phyloP scores from a whole-genome alignment of 2,888 invertebrate genomes.

The Cryptocephalus primarius region DNA sequence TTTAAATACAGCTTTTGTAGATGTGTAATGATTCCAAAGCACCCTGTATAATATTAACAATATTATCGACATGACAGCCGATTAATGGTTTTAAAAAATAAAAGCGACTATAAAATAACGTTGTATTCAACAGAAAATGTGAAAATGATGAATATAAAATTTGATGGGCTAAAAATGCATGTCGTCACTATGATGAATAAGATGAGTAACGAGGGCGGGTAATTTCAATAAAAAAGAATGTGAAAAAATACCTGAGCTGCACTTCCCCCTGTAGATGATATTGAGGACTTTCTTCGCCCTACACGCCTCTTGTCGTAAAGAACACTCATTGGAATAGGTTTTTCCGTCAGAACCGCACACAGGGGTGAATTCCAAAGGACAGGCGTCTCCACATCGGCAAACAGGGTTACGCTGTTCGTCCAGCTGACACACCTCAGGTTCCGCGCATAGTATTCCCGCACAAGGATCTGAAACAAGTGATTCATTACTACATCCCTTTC shows the following conservation, averaged over 20 bases:
- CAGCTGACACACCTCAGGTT: constrained; percentile 74
- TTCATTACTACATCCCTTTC: not conserved
- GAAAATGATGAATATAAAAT: too few species aligned
- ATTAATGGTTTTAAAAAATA: too few species aligned
- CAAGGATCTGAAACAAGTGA: constrained; percentile 65
- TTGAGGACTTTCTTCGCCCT: constrained; percentile 58
- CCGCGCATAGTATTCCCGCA: constrained; percentile 62
- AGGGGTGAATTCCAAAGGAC: constrained; percentile 62
- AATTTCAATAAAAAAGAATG: too few species aligned
- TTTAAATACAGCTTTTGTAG: too few species aligned
- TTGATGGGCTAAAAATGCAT: too few species aligned
- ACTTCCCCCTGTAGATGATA: constrained; percentile 73
- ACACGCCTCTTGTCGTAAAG: constrained; percentile 71
- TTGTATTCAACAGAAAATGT: too few species aligned
- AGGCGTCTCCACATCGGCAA: constrained; percentile 70
- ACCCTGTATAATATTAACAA: too few species aligned
- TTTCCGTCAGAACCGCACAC: constrained; percentile 71
- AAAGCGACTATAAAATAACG: too few species aligned
- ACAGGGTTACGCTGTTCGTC: constrained; percentile 65
- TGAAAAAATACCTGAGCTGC: constrained; percentile 54
- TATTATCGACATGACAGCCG: too few species aligned
- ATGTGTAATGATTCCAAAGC: too few species aligned
- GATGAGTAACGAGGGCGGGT: too few species aligned
- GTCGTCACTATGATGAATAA: too few species aligned
- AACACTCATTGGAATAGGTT: constrained; percentile 78